Base-by-base conservation (phyloP, 2,113 vertebrate genomes). In the Platysteira castanea region DNA sequence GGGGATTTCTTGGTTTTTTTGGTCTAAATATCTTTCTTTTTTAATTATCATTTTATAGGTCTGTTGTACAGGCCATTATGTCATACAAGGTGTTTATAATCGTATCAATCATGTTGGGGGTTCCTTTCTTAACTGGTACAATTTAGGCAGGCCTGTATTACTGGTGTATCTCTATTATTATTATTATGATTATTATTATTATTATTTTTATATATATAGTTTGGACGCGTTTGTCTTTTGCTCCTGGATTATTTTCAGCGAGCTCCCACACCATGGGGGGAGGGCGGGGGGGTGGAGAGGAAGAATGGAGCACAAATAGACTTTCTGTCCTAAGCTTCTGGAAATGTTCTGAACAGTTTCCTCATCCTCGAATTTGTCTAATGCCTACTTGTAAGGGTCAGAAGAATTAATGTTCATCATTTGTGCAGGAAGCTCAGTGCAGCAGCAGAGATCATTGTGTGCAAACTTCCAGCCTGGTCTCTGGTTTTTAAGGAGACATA, bases 41-140 rank as follows among this genome's bases (percentile, higher is more conserved):
- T 98, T 98, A 94, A 97, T 97, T 97, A 98, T 97, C 97, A 98
- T 98, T 98, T 98, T 98, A 98, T 98, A 89, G 97, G 98, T 96
- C 97, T 98, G 98, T 99, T 98, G 97, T 99, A 98, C 98, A 99
- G 98, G 98, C 98, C 98, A 96, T 98, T 97, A 97, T 98, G 98
- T 98, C 98, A 98, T 98, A 98, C 97, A 98, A 98, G 97, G 98
- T 98, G 98, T 98, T 99, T 98, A 98, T 99, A 99, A 99, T 98
- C 98, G 87, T 98, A 98, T 98, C 98, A 97, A 96, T 98, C 95
- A 82, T 97, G 97, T 98, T 97, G 98, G 98, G 98, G 98, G 98
- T 98, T 98, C 98, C 98, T 98, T 98, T 98, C 98, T 98, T 98
- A 98, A 98, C 98, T 98, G 98, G 98, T 99, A 98, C 98, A 98